Base-by-base conservation (phyloP, 2,797 vertebrate species). In the Chaetodon trifasciatus region DNA sequence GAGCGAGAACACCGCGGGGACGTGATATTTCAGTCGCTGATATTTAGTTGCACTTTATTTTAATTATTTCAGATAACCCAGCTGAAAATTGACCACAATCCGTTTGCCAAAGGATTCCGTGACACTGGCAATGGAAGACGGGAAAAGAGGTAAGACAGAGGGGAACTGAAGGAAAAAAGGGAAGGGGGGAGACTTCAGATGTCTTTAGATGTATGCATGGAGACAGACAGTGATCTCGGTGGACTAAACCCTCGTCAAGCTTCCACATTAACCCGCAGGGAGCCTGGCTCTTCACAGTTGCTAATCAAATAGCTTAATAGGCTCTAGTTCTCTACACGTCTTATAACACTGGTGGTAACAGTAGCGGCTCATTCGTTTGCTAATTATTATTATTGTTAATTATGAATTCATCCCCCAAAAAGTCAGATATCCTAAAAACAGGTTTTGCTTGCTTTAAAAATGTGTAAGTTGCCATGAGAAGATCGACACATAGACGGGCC, bases 71-170 rank as follows among this genome's bases (percentile, higher is more conserved):
- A 96, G 96, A 96, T 96, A 81, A 99, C 98, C 1, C 98, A 99
- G 86, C 94, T 99, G 94, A 99, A 99, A 96, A 99, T 99, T 76
- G 98, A 99, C 94, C 97, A 99, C 93, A 99, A 99, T 82, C 98
- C 98, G 0, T 99, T 99, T 87, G 98, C 98, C 75, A 99, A 99
- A 95, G 98, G 98, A 82, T 99, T 99, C 91, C 97, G 98, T 81
- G 98, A 99, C 95, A 99, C 98, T 2, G 98, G 98, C 56, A 99
- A 99, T 94, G 98, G 98, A 60, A 96, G 98, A 85, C 95, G 98
- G 83, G 98, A 99, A 87, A 99, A 99, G 91, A 97, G 98, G 98
- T 99, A 93, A 97, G 95, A 58, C n/a, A 67, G 46, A 52, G 3
- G 16, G 8, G 21, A 69, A 62, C 37, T 61, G 15, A 8, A 1